Percentiles rank a stretch among this genome's conserved stretches.
phyloP scores from a whole-genome alignment of 2,797 vertebrate species.

The Pagetopsis macropterus region DNA sequence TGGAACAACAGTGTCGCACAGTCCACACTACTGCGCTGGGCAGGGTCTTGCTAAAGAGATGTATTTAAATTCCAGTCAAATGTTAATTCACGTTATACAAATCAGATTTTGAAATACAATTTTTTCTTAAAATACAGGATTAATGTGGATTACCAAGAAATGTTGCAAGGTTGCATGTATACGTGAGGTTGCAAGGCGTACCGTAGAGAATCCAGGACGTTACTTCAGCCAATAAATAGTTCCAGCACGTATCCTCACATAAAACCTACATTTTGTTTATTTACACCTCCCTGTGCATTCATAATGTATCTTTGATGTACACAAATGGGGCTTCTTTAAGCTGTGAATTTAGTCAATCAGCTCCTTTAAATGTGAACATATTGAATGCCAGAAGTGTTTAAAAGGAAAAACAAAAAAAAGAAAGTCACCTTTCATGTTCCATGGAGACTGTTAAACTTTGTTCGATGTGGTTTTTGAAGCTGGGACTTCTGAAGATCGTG shows the following conservation, averaged over 20 bases:
- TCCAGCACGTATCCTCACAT: constrained; percentile 26
- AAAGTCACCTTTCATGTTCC: constrained; percentile 14
- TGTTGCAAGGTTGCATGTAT: constrained; percentile 1
- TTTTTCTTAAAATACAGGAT: constrained; percentile 33
- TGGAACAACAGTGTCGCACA: neutral
- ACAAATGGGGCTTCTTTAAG: neutral
- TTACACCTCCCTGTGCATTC: constrained; percentile 19
- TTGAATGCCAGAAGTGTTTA: neutral
- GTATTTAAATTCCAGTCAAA: constrained; percentile 38
- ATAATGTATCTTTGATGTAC: constrained; percentile 7
- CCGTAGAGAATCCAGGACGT: constrained; percentile 28
- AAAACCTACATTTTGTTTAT: constrained; percentile 16
- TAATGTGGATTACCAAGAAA: constrained; percentile 15
- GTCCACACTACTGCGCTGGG: neutral
- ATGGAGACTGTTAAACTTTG: constrained; percentile 25
- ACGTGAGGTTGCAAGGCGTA: constrained; percentile 21
- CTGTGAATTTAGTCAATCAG: neutral
- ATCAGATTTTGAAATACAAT: constrained; percentile 39
- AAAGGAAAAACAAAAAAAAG: neutral
- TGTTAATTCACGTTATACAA: constrained; percentile 43
- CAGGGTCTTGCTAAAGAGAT: neutral
- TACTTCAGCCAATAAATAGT: constrained; percentile 26
- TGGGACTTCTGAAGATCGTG: constrained; percentile 23
- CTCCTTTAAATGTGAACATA: neutral
- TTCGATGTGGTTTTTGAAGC: constrained; percentile 39